Evolutionary conservation across 2,797 vertebrate species (phyloP).

Genomic region (Gephyroberyx darwinii): DNA sequence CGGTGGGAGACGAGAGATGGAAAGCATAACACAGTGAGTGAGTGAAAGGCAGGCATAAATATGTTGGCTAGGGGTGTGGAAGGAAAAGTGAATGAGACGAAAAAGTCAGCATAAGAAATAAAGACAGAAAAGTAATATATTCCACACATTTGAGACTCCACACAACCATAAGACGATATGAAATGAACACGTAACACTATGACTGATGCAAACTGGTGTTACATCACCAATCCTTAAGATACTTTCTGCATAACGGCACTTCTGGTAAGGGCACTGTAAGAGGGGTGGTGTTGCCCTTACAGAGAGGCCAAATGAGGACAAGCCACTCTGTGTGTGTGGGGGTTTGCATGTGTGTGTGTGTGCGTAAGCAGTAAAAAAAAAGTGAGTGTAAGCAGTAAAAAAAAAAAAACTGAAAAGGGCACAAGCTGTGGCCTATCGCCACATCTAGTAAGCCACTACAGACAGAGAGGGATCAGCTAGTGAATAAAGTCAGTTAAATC

Average conservation of each 20-base stretch:
- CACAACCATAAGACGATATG: neutral
- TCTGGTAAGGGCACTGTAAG: slow-evolving; percentile 15
- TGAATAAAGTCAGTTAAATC: slow-evolving; percentile 48
- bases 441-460: slow-evolving; percentile 54
- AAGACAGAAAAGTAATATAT: neutral
- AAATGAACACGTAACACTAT: neutral
- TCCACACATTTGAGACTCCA: neutral
- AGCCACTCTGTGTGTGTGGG: slow-evolving; percentile 5
- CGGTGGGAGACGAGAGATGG: slow-evolving; percentile 10
- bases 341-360: neutral
- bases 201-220: slow-evolving; percentile 21
- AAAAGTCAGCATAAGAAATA: neutral
- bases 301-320: slow-evolving; percentile 64
- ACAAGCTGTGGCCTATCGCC: slow-evolving; percentile 66
- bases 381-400: slow-evolving; percentile 49
- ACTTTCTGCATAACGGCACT: slow-evolving; percentile 36
- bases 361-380: too few species aligned
- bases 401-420: slow-evolving; percentile 58
- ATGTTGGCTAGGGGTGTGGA: neutral
- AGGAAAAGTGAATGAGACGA: neutral
- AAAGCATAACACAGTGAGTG: slow-evolving; percentile 6
- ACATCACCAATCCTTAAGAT: slow-evolving; percentile 13
- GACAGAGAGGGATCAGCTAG: slow-evolving; percentile 54
- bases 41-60: slow-evolving; percentile 19
- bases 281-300: slow-evolving; percentile 37